Conservation (phyloP, 1,140 invertebrate genomes). For the Zophobas morio region DNA sequence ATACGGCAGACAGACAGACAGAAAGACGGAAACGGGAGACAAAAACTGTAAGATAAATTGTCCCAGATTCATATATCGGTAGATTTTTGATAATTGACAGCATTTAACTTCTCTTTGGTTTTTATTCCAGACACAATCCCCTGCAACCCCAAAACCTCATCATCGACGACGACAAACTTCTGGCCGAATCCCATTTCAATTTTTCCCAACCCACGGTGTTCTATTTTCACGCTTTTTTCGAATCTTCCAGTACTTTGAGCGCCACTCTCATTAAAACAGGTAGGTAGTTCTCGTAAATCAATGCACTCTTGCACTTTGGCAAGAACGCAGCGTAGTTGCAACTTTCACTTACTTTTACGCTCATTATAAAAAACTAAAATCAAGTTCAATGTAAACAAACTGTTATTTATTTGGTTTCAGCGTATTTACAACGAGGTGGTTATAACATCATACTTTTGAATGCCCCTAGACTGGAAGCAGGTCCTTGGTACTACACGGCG, state of each 20-base stretch:
- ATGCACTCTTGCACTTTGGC: background rate
- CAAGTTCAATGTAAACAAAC: background rate
- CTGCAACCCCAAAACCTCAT: constrained; percentile 66
- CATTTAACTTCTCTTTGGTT: no score
- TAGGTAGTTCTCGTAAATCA: constrained; percentile 51
- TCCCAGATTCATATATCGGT: no score
- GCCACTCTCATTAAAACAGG: constrained; percentile 69
- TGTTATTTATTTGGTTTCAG: constrained; percentile 59
- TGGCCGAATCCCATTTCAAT: constrained; percentile 71
- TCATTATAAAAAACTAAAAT: background rate
- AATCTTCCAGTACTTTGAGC: constrained; percentile 69
- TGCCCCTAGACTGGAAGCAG: constrained; percentile 69
- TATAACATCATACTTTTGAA: constrained; percentile 71
- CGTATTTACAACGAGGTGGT: constrained; percentile 70
- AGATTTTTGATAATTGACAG: no score
- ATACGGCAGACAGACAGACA: no score
- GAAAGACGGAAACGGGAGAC: no score
- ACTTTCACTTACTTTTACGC: constrained; percentile 14
- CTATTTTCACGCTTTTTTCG: constrained; percentile 73
- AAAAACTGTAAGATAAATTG: no score
- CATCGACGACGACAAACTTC: constrained; percentile 69
- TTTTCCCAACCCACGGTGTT: constrained; percentile 71
- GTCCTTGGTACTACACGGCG: constrained; percentile 73
- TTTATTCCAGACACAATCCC: constrained; percentile 70
- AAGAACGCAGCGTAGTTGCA: background rate